Evolutionary conservation across 2,888 invertebrate genomes (phyloP).

Genomic region (Acleris emargana): DNA sequence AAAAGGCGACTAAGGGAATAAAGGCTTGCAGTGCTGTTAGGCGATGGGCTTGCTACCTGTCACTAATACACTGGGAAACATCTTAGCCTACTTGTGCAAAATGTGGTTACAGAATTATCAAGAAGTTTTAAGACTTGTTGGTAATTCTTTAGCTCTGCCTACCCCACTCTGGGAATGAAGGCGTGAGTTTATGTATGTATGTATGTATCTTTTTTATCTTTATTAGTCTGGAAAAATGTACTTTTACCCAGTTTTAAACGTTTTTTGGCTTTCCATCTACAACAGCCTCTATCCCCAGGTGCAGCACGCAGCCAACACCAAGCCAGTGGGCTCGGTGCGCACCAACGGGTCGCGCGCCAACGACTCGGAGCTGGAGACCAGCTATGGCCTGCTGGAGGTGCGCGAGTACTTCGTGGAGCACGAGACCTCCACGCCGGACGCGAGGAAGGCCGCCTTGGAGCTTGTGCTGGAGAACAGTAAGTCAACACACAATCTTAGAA

Average conservation of each 20-base stretch:
- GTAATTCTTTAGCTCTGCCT: too few relatives aligned
- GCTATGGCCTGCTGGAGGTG: constrained; percentile 51
- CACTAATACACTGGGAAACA: too few relatives aligned
- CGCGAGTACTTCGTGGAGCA: constrained; percentile 86
- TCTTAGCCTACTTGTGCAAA: too few relatives aligned
- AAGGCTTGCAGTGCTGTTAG: too few relatives aligned
- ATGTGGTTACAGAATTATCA: too few relatives aligned
- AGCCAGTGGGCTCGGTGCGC: constrained; percentile 68
- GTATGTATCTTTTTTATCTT: too few relatives aligned
- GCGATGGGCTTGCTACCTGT: too few relatives aligned
- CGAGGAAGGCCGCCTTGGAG: constrained; percentile 78
- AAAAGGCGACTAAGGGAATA: too few relatives aligned
- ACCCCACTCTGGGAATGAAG: too few relatives aligned
- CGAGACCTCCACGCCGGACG: constrained; percentile 83
- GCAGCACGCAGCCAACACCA: constrained; percentile 70
- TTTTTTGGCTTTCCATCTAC: background rate
- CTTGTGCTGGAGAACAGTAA: constrained; percentile 63
- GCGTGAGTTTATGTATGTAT: too few relatives aligned
- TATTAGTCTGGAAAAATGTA: too few relatives aligned
- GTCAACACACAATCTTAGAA: background rate
- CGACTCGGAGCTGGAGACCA: constrained; percentile 44
- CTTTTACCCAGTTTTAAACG: background rate
- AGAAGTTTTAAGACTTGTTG: too few relatives aligned
- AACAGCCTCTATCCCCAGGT: constrained; percentile 52
- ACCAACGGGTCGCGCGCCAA: constrained; percentile 49